Base-by-base conservation (phyloP, 2,888 invertebrate species). In the Arctia plantaginis region DNA sequence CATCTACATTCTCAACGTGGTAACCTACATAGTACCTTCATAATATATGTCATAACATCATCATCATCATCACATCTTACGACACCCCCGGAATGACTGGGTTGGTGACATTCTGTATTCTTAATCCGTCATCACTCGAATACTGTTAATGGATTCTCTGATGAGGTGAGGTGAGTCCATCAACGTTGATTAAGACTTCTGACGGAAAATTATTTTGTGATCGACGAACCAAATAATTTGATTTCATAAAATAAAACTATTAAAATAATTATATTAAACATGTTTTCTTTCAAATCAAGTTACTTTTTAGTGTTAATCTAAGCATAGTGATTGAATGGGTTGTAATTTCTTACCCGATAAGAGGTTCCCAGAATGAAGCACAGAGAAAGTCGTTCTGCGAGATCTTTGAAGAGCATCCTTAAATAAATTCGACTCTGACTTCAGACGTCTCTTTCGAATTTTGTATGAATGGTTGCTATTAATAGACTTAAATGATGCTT, bases 401-500 rank as follows among this genome's bases (percentile, higher is more conserved):
- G 93, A 90, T 81, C 90, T 89, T 76, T 93, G 91, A 66, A 95
- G 79, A 27, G 88, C 93, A 77, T 94, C 92, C 82, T 85, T 92
- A 77, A 93, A 90, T 69, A 95, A 87, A 85, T 88, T 93, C 0
- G 94, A 87, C 39, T 95, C 94, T 3, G 94, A 93, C 86, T 92
- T 93, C 72, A 89, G 77, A 72, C 92, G 87, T 86, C 93, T 92
- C 82, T 94, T 95, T 55, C 91, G 90, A 39, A 93, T 87, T 89
- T 93, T 95, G 66, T 84, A 92, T 3, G 94, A 93, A 77, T 90
- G 89, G 76, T 91, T 94, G 74, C 93, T 95, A 74, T 90, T 91
- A 30, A 93, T 84, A 2, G 95, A 95, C 84, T 95, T 95, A 80
- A 95, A 95, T 3, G 95, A 95, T 47, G 85, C 82, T 35, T 94